Evolutionary conservation across 2,797 vertebrate genomes (phyloP).

Genomic region (Hemitrygon akajei): DNA sequence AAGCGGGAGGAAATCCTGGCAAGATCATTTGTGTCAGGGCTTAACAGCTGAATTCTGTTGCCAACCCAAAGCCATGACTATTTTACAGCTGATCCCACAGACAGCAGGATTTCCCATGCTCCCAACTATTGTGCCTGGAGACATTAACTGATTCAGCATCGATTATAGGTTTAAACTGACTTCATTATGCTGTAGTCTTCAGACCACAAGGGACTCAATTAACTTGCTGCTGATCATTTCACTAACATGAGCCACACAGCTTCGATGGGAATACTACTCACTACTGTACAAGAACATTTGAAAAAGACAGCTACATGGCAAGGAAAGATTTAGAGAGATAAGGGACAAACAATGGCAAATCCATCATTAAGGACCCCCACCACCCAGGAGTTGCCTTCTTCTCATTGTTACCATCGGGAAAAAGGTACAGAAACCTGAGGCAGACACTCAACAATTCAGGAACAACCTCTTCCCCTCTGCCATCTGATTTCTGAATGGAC

Average conservation of each 20-base stretch:
- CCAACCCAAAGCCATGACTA: not conserved
- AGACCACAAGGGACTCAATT: too few species aligned
- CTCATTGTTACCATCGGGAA: too few species aligned
- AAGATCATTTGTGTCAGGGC: not conserved
- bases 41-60: not conserved
- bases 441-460: too few species aligned
- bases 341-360: too few species aligned
- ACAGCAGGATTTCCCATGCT: not conserved
- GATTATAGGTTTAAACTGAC: not conserved
- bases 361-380: too few species aligned
- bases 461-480: too few species aligned
- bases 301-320: too few species aligned
- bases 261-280: not conserved
- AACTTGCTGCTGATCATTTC: not conserved
- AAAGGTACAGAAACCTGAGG: too few species aligned
- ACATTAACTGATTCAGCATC: not conserved
- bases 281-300: too few species aligned
- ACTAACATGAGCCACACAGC: not conserved
- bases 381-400: too few species aligned
- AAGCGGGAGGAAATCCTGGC: not conserved
- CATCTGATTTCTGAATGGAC: too few species aligned
- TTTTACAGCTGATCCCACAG: not conserved
- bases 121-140: not conserved
- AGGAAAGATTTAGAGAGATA: too few species aligned
- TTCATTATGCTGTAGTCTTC: not conserved